Conservation (phyloP, 2,888 invertebrate genomes). For the Polydrusus tereticollis region DNA sequence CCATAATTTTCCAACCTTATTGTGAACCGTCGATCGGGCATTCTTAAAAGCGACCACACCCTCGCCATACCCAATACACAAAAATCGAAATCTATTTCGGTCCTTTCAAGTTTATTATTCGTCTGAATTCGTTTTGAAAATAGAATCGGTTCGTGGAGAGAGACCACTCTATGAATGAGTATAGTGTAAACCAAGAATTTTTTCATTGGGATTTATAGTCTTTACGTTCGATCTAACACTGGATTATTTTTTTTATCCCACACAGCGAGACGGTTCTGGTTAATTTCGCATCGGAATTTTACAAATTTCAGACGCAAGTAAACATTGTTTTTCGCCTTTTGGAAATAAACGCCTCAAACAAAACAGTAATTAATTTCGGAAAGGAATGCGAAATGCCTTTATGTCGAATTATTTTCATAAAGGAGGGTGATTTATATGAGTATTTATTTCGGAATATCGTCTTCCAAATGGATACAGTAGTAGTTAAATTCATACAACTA, state of each 20-base stretch:
- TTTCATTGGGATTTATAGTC: conserved; percentile 21
- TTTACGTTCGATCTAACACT: conserved; percentile 16
- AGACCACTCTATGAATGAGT: conserved; percentile 24
- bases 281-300: conserved; percentile 14
- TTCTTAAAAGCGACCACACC: no score
- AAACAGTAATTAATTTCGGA: conserved; percentile 20
- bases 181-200: conserved; percentile 23
- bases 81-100: conserved; percentile 35
- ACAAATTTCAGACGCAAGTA: background rate
- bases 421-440: background rate
- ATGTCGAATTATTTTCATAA: conserved; percentile 3
- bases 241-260: conserved; percentile 28
- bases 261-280: background rate
- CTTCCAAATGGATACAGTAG: no score
- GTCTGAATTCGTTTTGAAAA: conserved; percentile 28
- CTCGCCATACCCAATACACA: conserved; percentile 12
- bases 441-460: background rate
- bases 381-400: conserved; percentile 10
- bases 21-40: no score
- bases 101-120: conserved; percentile 27
- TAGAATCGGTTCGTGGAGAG: conserved; percentile 22
- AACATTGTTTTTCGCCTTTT: conserved; percentile 11
- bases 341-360: background rate
- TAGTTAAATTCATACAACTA: no score
- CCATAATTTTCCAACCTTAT: no score